Evolutionary conservation across 2,797 vertebrate genomes (phyloP).

Genomic region (Clarias pachynema): DNA sequence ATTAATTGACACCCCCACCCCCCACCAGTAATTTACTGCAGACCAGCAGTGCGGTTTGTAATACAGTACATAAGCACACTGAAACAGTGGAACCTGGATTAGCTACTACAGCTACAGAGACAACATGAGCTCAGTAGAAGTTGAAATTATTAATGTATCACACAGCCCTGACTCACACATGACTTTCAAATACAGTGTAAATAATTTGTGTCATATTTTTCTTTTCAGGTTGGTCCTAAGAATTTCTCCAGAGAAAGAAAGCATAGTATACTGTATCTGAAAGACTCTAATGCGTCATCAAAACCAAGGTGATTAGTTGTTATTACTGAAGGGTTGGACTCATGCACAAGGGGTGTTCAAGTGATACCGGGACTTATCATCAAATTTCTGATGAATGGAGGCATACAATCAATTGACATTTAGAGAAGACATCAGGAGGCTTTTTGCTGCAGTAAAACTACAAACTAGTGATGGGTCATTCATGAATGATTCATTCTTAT

Average conservation of each 20-base stretch:
- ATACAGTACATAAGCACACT: not conserved
- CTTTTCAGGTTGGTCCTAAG: not conserved
- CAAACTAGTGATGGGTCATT: no score
- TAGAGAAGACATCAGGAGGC: no score
- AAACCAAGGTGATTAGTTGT: not conserved
- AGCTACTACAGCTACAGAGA: not conserved
- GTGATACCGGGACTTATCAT: no score
- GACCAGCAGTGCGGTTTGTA: not conserved
- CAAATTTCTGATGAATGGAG: no score
- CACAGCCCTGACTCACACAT: not conserved
- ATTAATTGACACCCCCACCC: slow-evolving; percentile 5
- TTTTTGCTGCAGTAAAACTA: no score
- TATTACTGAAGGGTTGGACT: not conserved
- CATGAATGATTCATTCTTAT: no score
- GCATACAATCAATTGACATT: no score
- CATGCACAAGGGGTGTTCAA: no score
- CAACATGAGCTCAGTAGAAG: not conserved
- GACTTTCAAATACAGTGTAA: not conserved
- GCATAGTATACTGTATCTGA: not conserved
- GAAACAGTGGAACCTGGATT: not conserved
- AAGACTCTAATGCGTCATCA: not conserved
- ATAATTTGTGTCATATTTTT: not conserved
- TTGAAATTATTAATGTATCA: not conserved
- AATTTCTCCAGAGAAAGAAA: not conserved
- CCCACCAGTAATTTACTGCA: not conserved